A percentile compares a stretch with the other conserved stretches of the same genome.
These are phyloP conservation scores for Galago senegalensis DNA, from an alignment of 2,797 vertebrate species.

Conservation along the genomic window DNA sequence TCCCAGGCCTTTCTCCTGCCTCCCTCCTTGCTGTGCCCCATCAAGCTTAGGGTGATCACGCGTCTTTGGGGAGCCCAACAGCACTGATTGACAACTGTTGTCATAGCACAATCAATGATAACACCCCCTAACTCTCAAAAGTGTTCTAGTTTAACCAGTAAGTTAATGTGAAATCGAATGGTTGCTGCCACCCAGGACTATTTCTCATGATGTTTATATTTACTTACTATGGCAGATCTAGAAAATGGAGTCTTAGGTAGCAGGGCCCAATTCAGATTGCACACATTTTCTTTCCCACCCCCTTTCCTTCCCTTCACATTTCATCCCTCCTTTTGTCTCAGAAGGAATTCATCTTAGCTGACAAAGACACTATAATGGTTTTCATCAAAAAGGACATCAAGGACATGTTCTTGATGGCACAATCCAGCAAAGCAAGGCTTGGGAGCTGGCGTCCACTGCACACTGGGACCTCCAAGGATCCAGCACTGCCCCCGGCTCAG, in stretches of 20 bases:
- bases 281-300: not conserved
- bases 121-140: not conserved
- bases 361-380: not conserved
- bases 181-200: not conserved
- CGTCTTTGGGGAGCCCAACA: rapidly evolving
- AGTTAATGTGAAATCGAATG: not conserved
- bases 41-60: not conserved
- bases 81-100: not conserved
- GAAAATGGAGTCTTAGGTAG: not conserved
- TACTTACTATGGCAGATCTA: not conserved
- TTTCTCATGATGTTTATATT: not conserved
- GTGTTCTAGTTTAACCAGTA: not conserved
- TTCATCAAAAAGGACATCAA: not conserved
- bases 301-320: not conserved
- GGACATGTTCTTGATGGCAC: not conserved
- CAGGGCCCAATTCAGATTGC: not conserved
- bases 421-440: not conserved
- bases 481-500: not conserved
- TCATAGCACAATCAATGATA: not conserved
- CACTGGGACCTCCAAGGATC: rapidly evolving
- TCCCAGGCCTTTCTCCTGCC: too few relatives aligned
- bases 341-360: not conserved
- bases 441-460: not conserved
- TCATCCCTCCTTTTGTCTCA: not conserved
- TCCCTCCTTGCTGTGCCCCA: not conserved